These are phyloP conservation scores for Carposina sasakii DNA, from an alignment of 1,140 invertebrate genomes.

Conservation along the genomic window DNA sequence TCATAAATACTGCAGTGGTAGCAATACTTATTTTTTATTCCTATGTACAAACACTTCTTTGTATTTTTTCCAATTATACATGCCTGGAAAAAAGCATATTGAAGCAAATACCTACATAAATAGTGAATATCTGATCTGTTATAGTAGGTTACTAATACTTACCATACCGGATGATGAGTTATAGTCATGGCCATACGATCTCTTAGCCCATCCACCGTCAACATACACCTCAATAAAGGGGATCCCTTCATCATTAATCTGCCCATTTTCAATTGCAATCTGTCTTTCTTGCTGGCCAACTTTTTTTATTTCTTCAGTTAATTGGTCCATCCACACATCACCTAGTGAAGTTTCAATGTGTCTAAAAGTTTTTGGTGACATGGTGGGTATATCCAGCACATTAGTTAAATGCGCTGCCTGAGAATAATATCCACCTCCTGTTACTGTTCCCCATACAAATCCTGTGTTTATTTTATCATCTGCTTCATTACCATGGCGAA, in stretches of 20 bases:
- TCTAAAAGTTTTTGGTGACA: slow-evolving; percentile 3
- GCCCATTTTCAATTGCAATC: slow-evolving; percentile 10
- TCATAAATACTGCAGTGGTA: slow-evolving; percentile 1
- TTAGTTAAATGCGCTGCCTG: neutral
- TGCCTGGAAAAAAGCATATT: slow-evolving; percentile 2
- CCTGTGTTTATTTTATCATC: neutral
- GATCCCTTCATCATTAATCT: slow-evolving; percentile 31
- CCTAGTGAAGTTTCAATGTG: slow-evolving; percentile 1
- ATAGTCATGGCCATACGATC: slow-evolving; percentile 37
- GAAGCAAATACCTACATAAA: neutral
- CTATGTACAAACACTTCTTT: slow-evolving; percentile 42
- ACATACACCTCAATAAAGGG: slow-evolving; percentile 39
- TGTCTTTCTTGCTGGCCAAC: slow-evolving; percentile 1
- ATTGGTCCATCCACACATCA: slow-evolving; percentile 1
- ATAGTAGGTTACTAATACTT: neutral
- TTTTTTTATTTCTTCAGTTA: slow-evolving; percentile 5
- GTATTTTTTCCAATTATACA: slow-evolving; percentile 9
- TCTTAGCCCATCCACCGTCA: slow-evolving; percentile 40
- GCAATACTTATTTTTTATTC: slow-evolving; percentile 49
- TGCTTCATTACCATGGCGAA: neutral
- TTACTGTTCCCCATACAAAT: too few relatives aligned
- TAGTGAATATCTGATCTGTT: neutral
- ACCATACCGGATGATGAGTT: slow-evolving; percentile 36
- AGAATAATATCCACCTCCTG: slow-evolving; percentile 4
- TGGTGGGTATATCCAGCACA: slow-evolving; percentile 8